A percentile compares a stretch with the other conserved stretches of the same genome.
These are phyloP conservation scores for Trissoscelio sp. DNA, from an alignment of 2,888 invertebrate species.

Conservation along the genomic window DNA sequence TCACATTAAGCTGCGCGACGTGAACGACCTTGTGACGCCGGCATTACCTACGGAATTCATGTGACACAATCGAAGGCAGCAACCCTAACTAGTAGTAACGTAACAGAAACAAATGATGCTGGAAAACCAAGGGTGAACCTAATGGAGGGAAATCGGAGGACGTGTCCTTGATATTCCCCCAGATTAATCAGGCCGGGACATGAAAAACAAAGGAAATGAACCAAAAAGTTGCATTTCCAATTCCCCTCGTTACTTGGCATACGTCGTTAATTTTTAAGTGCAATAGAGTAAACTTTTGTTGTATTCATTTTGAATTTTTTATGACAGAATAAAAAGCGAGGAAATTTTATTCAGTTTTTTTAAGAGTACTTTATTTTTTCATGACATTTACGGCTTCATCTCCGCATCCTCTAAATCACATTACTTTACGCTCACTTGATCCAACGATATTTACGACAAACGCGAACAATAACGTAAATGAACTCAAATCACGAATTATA, in stretches of 20 bases:
- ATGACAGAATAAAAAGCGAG: conserved; percentile 5
- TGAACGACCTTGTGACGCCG: conserved; percentile 29
- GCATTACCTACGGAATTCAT: conserved; percentile 21
- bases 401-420: conserved; percentile 36
- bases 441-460: conserved; percentile 26
- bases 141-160: conserved; percentile 25
- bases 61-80: conserved; percentile 40
- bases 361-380: conserved; percentile 3
- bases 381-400: conserved; percentile 43
- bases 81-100: conserved; percentile 33
- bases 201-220: conserved; percentile 41
- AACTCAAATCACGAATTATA: conserved; percentile 28
- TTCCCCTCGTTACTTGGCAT: conserved; percentile 26
- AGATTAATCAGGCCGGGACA: conserved; percentile 42
- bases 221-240: conserved; percentile 9
- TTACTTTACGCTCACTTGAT: conserved; percentile 46
- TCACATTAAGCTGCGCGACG: conserved; percentile 25
- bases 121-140: conserved; percentile 17
- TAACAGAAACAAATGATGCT: conserved; percentile 54
- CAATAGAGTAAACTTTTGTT: conserved; percentile 15
- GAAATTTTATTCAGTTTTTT: background rate
- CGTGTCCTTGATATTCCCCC: conserved; percentile 31
- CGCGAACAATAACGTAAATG: conserved; percentile 35
- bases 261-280: conserved; percentile 1
- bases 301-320: conserved; percentile 37